These are phyloP conservation scores for Plectropomus leopardus DNA, from an alignment of 2,113 vertebrate species.

Conservation along the genomic window DNA sequence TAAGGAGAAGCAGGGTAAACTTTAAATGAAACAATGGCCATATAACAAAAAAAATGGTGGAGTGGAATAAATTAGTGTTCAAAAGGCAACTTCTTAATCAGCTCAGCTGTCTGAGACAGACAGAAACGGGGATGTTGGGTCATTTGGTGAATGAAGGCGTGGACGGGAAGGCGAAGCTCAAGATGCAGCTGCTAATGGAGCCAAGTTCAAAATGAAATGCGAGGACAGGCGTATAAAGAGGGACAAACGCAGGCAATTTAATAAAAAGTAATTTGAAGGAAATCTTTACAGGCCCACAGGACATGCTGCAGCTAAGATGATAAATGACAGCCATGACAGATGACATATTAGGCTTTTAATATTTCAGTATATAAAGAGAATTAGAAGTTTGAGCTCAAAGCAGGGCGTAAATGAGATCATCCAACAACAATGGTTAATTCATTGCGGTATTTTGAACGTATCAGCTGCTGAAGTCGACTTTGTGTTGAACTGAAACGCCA, in stretches of 20 bases:
- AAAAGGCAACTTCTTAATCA: conserved; percentile 85
- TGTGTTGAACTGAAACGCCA: conserved; percentile 16
- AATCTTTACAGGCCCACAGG: conserved; percentile 65
- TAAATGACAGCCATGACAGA: conserved; percentile 73
- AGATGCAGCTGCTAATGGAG: conserved; percentile 66
- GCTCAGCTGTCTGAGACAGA: conserved; percentile 79
- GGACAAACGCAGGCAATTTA: conserved; percentile 73
- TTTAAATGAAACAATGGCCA: conserved; percentile 80
- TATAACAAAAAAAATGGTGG: conserved; percentile 80
- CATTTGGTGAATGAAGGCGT: conserved; percentile 70
- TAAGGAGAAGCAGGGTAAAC: conserved; percentile 67
- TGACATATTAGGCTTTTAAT: conserved; percentile 84
- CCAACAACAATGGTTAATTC: conserved; percentile 80
- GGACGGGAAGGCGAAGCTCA: conserved; percentile 44
- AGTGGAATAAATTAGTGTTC: conserved; percentile 82
- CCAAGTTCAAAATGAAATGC: conserved; percentile 53
- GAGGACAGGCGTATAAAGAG: conserved; percentile 64
- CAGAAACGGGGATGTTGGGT: conserved; percentile 72
- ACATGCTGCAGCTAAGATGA: conserved; percentile 67
- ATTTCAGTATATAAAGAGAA: conserved; percentile 79
- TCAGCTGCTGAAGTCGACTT: conserved; percentile 65
- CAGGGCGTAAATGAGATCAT: conserved; percentile 68
- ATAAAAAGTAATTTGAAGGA: conserved; percentile 72
- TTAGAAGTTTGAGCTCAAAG: conserved; percentile 74
- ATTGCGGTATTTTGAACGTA: conserved; percentile 46